Percentiles rank a stretch among this genome's conserved stretches.
Conservation (phyloP, 37 sponge, comb jelly and placozoan species). For the Oopsacas minuta region DNA sequence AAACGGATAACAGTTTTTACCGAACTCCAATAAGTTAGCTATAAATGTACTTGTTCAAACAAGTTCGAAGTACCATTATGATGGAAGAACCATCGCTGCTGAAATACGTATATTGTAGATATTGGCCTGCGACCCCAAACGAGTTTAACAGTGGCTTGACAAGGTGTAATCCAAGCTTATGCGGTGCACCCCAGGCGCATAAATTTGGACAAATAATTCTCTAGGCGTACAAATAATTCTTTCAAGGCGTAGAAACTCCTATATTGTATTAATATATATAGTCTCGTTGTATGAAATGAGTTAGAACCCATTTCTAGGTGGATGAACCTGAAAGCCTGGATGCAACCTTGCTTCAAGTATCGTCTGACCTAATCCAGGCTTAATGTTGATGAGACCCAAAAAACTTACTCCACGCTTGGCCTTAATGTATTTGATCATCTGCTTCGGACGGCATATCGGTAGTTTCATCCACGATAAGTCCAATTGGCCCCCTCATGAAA, state of each 20-base stretch:
- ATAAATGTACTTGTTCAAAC: background rate
- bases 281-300: no score
- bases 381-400: background rate
- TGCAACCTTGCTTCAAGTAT: no score
- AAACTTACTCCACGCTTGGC: background rate
- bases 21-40: background rate
- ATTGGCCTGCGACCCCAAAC: background rate
- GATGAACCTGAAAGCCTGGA: no score
- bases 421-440: slow-evolving; percentile 8
- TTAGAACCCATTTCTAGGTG: no score
- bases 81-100: background rate
- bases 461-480: slow-evolving; percentile 11
- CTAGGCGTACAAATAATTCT: no score
- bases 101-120: background rate
- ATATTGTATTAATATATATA: no score
- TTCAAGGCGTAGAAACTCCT: no score
- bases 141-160: background rate
- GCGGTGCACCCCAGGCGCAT: no score
- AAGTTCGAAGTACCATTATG: background rate
- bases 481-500: background rate
- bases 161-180: no score
- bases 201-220: no score
- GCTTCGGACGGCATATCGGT: slow-evolving; percentile 18
- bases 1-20: background rate
- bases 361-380: background rate